phyloP scores from a whole-genome alignment of 2,797 vertebrate species.

The Mormyrops attenuatus region DNA sequence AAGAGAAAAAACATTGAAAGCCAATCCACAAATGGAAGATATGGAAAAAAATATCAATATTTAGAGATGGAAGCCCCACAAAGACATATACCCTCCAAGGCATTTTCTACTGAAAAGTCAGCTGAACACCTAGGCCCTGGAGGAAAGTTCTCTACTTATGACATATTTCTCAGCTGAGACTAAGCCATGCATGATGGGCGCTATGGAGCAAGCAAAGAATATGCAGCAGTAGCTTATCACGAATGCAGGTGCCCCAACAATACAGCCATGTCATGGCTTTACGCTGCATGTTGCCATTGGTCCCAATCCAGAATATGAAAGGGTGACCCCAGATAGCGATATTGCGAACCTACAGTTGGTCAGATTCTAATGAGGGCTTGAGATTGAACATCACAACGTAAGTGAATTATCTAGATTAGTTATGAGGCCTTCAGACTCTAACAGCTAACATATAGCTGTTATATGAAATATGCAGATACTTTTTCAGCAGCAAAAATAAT shows the following conservation, averaged over 20 bases:
- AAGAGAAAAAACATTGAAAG: background rate
- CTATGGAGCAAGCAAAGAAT: background rate
- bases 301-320: background rate
- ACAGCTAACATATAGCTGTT: background rate
- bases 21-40: background rate
- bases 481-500: background rate
- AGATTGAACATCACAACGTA: background rate
- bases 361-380: background rate
- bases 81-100: background rate
- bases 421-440: background rate
- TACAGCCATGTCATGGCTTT: background rate
- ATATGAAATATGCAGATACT: background rate
- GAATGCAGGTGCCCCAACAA: background rate
- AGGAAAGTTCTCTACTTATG: background rate
- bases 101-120: background rate
- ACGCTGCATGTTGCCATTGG: background rate
- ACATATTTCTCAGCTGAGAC: background rate
- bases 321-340: background rate
- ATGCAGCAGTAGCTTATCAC: background rate
- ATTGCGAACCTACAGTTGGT: background rate
- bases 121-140: background rate
- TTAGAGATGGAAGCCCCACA: background rate
- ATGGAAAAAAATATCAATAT: background rate
- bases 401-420: background rate
- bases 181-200: background rate